Evolutionary conservation across 2,113 vertebrate species (phyloP).

Genomic region (Aythya baeri): DNA sequence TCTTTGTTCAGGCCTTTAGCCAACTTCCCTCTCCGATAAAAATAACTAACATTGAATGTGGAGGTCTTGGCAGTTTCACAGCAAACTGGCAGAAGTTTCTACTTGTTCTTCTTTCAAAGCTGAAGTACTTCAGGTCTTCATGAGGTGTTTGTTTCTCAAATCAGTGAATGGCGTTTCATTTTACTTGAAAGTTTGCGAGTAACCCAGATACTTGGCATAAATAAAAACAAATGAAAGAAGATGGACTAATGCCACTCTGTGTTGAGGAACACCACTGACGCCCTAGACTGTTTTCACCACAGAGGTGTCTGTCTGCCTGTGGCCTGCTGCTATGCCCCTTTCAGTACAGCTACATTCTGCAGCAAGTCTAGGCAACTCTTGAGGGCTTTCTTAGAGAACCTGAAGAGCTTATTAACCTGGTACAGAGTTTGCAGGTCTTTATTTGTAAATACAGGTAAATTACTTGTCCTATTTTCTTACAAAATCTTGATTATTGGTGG

Average conservation of each 20-base stretch:
- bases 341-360: neutral
- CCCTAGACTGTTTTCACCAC: neutral
- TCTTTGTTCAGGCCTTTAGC: slow-evolving; percentile 18
- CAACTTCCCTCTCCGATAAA: slow-evolving; percentile 32
- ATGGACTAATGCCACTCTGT: neutral
- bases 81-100: neutral
- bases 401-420: neutral
- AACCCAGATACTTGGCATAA: neutral
- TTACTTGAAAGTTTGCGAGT: neutral
- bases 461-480: neutral
- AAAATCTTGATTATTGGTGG: neutral
- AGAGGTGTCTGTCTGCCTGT: neutral
- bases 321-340: neutral
- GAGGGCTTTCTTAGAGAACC: neutral
- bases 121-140: neutral
- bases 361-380: neutral
- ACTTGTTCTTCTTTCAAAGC: neutral
- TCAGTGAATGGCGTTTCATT: neutral
- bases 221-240: neutral
- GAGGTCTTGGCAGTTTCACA: neutral
- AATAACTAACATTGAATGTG: neutral
- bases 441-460: neutral
- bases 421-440: neutral
- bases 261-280: neutral
- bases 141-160: neutral